Percentiles rank a stretch among this genome's conserved stretches.
These are phyloP conservation scores for Helicoverpa zea DNA, from an alignment of 1,140 invertebrate species.

Conservation along the genomic window DNA sequence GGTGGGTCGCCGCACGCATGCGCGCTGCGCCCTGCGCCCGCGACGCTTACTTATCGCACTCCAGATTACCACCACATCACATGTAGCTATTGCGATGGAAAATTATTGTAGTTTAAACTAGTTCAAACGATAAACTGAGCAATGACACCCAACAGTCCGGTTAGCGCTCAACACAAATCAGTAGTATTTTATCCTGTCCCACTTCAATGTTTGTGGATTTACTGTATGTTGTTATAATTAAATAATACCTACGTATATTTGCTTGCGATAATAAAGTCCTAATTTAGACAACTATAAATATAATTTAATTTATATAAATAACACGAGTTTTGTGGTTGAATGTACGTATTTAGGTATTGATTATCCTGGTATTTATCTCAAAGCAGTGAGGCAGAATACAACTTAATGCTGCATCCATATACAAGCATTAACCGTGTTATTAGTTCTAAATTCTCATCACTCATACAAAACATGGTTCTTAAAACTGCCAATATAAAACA, in stretches of 20 bases:
- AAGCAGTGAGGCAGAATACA: neutral
- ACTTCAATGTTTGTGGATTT: neutral
- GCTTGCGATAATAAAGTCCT: neutral
- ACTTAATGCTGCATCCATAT: no score
- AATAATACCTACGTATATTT: neutral
- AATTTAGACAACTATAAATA: neutral
- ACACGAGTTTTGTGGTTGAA: neutral
- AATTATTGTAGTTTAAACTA: neutral
- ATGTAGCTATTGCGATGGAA: neutral
- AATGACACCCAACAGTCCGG: neutral
- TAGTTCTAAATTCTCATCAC: no score
- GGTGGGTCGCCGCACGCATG: slow-evolving; percentile 43
- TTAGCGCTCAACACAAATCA: neutral
- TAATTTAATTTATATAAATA: neutral
- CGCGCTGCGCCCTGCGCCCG: slow-evolving; percentile 41
- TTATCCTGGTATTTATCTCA: neutral
- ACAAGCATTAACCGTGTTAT: no score
- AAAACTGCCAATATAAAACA: no score
- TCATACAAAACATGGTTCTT: no score
- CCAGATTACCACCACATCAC: neutral
- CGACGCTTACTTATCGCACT: slow-evolving; percentile 9
- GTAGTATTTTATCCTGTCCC: neutral
- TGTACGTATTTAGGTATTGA: neutral
- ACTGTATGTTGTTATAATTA: no score
- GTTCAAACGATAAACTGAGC: neutral